Evolutionary conservation across 2,113 vertebrate species (phyloP).

Genomic region (Petrocephalus microphthalmus): DNA sequence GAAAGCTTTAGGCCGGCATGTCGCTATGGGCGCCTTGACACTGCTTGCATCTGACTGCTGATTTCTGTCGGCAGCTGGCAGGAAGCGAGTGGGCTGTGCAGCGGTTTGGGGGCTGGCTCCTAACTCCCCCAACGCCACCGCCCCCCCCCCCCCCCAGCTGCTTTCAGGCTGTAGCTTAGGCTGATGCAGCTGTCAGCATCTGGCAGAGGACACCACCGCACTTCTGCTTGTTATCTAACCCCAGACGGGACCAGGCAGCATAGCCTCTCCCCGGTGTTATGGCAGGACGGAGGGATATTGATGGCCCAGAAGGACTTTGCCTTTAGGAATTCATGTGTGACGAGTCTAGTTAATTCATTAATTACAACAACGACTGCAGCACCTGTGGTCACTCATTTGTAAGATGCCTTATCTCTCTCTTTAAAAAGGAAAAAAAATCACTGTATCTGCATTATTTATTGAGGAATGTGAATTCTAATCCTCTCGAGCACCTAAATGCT

Average conservation of each 20-base stretch:
- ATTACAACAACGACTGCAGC: neutral
- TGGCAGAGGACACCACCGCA: slow-evolving; percentile 37
- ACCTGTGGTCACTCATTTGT: neutral
- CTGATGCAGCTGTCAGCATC: slow-evolving; percentile 39
- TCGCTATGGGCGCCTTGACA: neutral
- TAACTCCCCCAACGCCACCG: neutral
- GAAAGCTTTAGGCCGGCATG: neutral
- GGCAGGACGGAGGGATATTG: neutral
- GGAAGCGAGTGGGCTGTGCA: too few relatives aligned
- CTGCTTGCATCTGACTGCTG: neutral
- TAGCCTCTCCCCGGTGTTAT: neutral
- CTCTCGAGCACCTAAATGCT: neutral
- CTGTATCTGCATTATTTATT: neutral
- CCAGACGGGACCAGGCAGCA: slow-evolving; percentile 11
- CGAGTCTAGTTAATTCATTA: neutral
- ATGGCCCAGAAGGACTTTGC: neutral
- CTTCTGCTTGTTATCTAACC: slow-evolving; percentile 2
- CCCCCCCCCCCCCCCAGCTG: neutral
- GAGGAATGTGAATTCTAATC: neutral
- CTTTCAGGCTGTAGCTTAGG: slow-evolving; percentile 25
- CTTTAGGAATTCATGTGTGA: neutral
- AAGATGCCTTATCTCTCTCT: neutral
- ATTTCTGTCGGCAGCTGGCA: neutral
- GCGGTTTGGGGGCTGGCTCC: too few relatives aligned
- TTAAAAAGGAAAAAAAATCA: neutral